Evolutionary conservation across 2,113 vertebrate genomes (phyloP).

Genomic region (Larimichthys polyactis): DNA sequence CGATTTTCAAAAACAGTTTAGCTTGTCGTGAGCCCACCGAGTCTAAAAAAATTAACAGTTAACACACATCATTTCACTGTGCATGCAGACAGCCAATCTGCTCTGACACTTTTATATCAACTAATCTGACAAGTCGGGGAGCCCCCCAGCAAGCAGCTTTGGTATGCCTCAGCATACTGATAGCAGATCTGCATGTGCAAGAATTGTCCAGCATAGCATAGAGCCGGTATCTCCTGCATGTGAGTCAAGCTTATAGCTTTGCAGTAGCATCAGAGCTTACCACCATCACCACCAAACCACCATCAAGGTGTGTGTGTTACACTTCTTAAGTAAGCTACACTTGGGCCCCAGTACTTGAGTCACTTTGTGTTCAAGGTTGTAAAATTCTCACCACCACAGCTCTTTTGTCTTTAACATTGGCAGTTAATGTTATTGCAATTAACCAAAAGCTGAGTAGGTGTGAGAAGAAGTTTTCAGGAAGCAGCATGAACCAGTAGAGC

Average conservation of each 20-base stretch:
- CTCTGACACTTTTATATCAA: not conserved
- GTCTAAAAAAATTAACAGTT: no score
- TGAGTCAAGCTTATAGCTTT: not conserved
- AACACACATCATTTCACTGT: not conserved
- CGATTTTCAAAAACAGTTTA: no score
- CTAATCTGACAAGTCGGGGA: not conserved
- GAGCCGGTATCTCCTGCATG: not conserved
- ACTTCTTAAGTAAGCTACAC: not conserved
- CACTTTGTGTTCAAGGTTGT: not conserved
- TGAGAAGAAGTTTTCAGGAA: not conserved
- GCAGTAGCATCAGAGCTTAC: not conserved
- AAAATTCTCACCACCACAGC: no score
- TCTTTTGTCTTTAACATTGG: not conserved
- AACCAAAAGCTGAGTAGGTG: not conserved
- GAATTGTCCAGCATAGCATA: not conserved
- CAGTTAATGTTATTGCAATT: not conserved
- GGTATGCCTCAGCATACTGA: not conserved
- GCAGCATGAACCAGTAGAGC: not conserved
- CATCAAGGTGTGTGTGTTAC: not conserved
- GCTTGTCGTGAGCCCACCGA: no score
- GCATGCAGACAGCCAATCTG: not conserved
- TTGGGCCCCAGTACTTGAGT: not conserved
- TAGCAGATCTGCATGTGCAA: not conserved
- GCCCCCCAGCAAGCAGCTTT: not conserved
- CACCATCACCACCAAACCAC: not conserved